Percentiles rank a stretch among this genome's conserved stretches.
Evolutionary conservation across 1,140 invertebrate genomes (phyloP).

Genomic region (Octopus sinensis): DNA sequence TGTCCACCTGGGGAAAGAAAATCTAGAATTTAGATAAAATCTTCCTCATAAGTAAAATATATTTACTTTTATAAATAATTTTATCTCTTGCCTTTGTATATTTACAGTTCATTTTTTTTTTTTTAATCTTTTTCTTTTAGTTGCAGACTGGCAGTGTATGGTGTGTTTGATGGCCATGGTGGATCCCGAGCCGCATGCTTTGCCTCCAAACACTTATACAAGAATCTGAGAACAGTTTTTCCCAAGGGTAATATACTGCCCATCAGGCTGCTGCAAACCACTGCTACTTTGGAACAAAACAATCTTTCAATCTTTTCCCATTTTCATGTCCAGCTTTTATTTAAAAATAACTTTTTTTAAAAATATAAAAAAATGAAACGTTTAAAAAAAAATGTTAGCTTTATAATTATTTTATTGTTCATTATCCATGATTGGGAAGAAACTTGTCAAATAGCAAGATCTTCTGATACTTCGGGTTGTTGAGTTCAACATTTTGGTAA

Average conservation of each 20-base stretch:
- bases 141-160: conserved; percentile 51
- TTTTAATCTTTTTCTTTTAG: conserved; percentile 42
- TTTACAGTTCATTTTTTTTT: background rate
- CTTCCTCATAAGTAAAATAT: background rate
- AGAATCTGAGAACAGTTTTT: conserved; percentile 55
- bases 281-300: background rate
- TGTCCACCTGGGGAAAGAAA: background rate
- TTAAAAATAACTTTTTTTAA: too few species aligned
- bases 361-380: too few species aligned
- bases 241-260: conserved; percentile 54
- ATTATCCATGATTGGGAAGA: too few species aligned
- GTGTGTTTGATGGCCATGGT: conserved; percentile 61
- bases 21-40: conserved; percentile 9
- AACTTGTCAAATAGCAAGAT: too few species aligned
- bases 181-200: conserved; percentile 58
- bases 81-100: background rate
- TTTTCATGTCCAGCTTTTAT: too few species aligned
- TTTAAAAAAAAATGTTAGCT: too few species aligned
- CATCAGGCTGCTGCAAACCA: background rate
- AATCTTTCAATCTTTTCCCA: too few species aligned
- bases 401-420: too few species aligned
- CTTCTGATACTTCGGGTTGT: too few species aligned
- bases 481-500: too few species aligned
- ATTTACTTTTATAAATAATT: too few species aligned
- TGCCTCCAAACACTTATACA: conserved; percentile 57